Percentiles rank a stretch among this genome's conserved stretches.
Conservation (phyloP, 2,113 vertebrate species). For the western clawed frog (Xenopus tropicalis) region UCB_Xtro_10.0 CM004446.2:99768001-99768500, state of each 20-base stretch:
- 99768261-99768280: neutral
- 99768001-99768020: neutral
- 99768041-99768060: neutral
- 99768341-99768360: too few relatives aligned
- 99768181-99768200: conserved; percentile 3
- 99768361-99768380: too few relatives aligned
- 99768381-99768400: too few relatives aligned
- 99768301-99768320: neutral
- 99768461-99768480: too few relatives aligned
- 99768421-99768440: too few relatives aligned
- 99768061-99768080: conserved; percentile 12
- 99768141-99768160: conserved; percentile 24
- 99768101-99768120: conserved; percentile 15
- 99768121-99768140: conserved; percentile 7
- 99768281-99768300: conserved; percentile 2
- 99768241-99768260: neutral
- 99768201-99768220: neutral
- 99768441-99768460: too few relatives aligned
- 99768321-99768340: neutral
- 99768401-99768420: too few relatives aligned
- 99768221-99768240: neutral
- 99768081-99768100: neutral
- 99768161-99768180: conserved; percentile 11
- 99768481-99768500: too few relatives aligned
- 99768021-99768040: conserved; percentile 4